Evolutionary conservation across 2,113 vertebrate species (phyloP), one percentile per base, ranked within the genome.

Genomic region (Pseudopodoces humilis): DNA sequence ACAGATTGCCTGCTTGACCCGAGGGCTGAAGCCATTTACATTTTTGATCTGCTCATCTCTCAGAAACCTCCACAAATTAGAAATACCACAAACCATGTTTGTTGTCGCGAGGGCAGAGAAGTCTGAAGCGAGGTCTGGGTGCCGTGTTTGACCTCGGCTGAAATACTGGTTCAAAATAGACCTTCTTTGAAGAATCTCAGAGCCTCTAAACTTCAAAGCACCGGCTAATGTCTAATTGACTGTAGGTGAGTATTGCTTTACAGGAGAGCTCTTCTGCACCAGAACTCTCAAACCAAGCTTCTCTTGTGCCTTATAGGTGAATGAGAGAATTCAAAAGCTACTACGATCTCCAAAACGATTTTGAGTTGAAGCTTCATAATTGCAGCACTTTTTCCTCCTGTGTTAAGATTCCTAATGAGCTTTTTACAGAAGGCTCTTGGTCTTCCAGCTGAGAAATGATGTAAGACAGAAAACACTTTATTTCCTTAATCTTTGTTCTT

Each of bases 11-110:
- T 96, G 83, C 95, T 86, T 95, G 93, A 96, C 93, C 94, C 5
- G 41, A 81, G 96, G 94, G 92, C 93, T 95, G 94, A 81, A 93
- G 86, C 84, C 92, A 92, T 96, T 96, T 97, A 92, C 92, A 93
- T 94, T 95, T 97, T 88, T 96, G 93, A 95, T 95, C 92, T 84
- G 80, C 90, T 93, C 83, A 67, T 97, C 95, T 94, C 92, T 94
- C 64, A 90, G 77, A 92, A 94, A 91, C 41, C 82, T 85, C 46
- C 83, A 92, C 83, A 87, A 83, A 93, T 94, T 92, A 92, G 90
- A 95, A 94, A 93, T 88, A 88, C 76, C 69, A 71, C 82, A 84
- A 94, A 76, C 83, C 72, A 75, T 64, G 85, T 70, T 93, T 93
- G 94, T 92, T 94, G 79, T 90, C 1, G 3, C 0, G 5, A 90